Evolutionary conservation across 92 coral and sea anemone species (phyloP), one percentile per base, ranked within the genome.

Genomic region (Porites evermanni): DNA sequence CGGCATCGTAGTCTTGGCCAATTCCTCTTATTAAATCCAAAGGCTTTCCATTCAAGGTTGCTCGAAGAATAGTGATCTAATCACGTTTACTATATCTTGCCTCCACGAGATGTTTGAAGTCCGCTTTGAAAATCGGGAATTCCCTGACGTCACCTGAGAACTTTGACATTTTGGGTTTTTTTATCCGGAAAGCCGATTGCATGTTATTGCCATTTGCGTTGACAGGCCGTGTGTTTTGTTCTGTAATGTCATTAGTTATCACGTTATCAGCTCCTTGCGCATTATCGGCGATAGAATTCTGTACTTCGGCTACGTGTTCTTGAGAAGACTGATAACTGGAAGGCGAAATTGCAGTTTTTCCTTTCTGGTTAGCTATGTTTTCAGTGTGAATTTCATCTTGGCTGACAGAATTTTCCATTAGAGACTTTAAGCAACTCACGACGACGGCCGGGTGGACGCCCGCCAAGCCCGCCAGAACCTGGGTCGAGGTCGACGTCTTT

Each of bases 21-120:
- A 92, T 92, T 19, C 95, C 95, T 68, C 82, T 86, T 58, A 86
- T 92, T 61, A 89, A 59, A 4, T 92, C 91, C 11, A 92, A 87
- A 10, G 95, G 95, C 60, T 85, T 92, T 19, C 81, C 92, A 23
- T 70, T 64, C 71, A 92, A 75, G 70, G 91, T 89, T 80, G 91
- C 82, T 50, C 93, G 65, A 2, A 89, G 86, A 53, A 92, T 71
- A 16, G 94, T 91, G n/a, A 91, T 91, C 7, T 92, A 84, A 63
- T 92, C 92, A 17, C 91, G 75, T 56, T 92, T 87, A 52, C 75
- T 74, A 44, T 72, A 93, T 79, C 80, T 47, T 60, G 84, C 24
- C 52, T 93, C 93, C 18, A 93, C 74, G 21, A 89, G 89, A 64
- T 90, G 95, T 50, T 93, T 93, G 80, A 93, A 93, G 70, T 91